A percentile compares a stretch with the other conserved stretches of the same genome.
Evolutionary conservation across 2,888 invertebrate species (phyloP).

Genomic region (Eueremaeus valkanovi): DNA sequence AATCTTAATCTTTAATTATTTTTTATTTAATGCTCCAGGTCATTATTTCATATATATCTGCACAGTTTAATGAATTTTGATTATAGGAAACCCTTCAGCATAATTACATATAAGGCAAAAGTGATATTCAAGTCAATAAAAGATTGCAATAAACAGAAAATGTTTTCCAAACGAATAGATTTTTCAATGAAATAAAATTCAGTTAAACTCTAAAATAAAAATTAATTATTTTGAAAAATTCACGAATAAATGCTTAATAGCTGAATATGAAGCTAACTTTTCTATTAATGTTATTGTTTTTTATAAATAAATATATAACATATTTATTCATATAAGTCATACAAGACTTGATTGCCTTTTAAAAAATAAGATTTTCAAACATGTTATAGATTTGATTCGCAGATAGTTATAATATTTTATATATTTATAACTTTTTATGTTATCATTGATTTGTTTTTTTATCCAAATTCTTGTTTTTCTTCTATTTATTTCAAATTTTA

Average conservation of each 20-base stretch:
- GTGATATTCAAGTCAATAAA: not conserved
- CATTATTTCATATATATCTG: not conserved
- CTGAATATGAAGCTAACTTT: too few species aligned
- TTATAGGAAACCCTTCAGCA: not conserved
- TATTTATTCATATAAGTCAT: too few species aligned
- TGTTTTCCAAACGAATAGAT: not conserved
- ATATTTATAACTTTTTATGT: not conserved
- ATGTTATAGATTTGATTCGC: not conserved
- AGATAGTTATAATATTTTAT: too few species aligned
- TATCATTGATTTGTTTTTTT: not conserved
- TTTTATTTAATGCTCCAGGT: not conserved
- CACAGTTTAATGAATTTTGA: not conserved
- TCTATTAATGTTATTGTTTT: too few species aligned
- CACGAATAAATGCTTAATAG: not conserved
- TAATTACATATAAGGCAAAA: slow-evolving; percentile 2
- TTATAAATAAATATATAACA: too few species aligned
- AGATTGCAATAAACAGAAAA: not conserved
- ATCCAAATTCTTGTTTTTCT: too few species aligned
- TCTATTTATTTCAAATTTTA: not conserved
- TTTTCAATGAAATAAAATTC: not conserved
- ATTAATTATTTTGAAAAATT: not conserved
- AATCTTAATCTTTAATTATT: not conserved
- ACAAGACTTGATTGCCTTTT: too few species aligned
- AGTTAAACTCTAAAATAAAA: not conserved
- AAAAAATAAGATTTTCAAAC: too few species aligned